These are phyloP conservation scores for Wasmannia auropunctata DNA, from an alignment of 1,140 invertebrate genomes.

Conservation along the genomic window DNA sequence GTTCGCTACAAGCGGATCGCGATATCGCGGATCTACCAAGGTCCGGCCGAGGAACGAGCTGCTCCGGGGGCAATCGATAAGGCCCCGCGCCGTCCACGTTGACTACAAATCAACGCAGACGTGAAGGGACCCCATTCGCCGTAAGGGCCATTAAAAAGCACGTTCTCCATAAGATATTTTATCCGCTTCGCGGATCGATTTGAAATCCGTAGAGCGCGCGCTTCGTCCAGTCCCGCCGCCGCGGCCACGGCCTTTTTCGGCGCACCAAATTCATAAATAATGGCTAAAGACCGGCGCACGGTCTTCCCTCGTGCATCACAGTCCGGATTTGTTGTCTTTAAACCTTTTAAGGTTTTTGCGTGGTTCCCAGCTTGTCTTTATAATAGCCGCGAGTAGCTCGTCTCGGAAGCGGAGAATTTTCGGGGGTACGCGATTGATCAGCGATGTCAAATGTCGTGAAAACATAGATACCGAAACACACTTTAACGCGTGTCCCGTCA, in stretches of 20 bases:
- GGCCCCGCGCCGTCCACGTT: conserved; percentile 59
- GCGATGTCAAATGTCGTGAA: conserved; percentile 52
- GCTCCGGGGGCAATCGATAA: conserved; percentile 70
- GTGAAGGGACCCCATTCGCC: conserved; percentile 46
- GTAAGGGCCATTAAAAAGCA: conserved; percentile 73
- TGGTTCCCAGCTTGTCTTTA: conserved; percentile 52
- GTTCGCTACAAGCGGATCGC: not conserved
- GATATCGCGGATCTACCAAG: conserved; percentile 68
- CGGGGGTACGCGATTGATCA: conserved; percentile 55
- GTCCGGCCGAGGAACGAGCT: conserved; percentile 34
- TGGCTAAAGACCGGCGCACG: conserved; percentile 74
- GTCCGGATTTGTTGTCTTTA: conserved; percentile 80
- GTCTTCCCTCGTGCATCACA: conserved; percentile 74
- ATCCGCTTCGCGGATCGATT: conserved; percentile 74
- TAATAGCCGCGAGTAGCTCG: conserved; percentile 51
- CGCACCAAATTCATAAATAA: conserved; percentile 81
- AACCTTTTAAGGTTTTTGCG: conserved; percentile 80
- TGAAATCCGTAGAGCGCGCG: conserved; percentile 73
- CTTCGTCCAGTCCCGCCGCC: not conserved
- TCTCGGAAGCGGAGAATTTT: conserved; percentile 25
- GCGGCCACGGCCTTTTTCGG: conserved; percentile 72
- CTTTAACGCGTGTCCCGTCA: conserved; percentile 42
- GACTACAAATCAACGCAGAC: conserved; percentile 72
- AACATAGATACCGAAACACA: conserved; percentile 56
- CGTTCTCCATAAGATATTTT: conserved; percentile 78